Base-by-base conservation (phyloP, 1,140 invertebrate species). In the Drosophila fuyamai region DNA sequence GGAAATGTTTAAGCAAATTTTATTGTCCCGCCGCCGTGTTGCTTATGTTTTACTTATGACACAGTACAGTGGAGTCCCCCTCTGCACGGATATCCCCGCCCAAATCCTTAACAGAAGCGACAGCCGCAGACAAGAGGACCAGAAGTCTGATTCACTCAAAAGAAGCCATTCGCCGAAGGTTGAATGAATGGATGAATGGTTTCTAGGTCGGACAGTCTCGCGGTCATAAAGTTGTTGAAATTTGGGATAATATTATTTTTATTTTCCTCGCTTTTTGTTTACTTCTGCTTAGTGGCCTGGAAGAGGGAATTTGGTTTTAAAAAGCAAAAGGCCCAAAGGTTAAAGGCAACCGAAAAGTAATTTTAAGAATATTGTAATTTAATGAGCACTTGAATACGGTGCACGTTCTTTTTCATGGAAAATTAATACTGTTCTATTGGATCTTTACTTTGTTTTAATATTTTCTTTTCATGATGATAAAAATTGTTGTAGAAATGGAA, bases 1-100 rank as follows among this genome's bases (percentile, higher is more conserved):
- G 56, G 38, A 79, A 76, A 82, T 86, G 62, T 82, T 86, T 82
- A 82, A 82, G 66, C 59, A 70, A 72, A 86, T 85, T 85, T 85
- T 79, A 85, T 86, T 86, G 71, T 68, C 56, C 58, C 60, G 53
- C 40, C 62, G 62, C 46, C 76, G 44, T 40, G 57, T 56, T 81
- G 61, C 55, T 72, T 77, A 62, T 72, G 72, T 76, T 71, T 62
- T 71, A 76, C 59, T 79, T 61, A 66, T 66, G 55, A 53, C 38
- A 50, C 55, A 38, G 29, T n/a, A 35, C 13, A 29, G 4, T 9
- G 29, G 7, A 18, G 27, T n/a, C 23, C 9, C 12, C 10, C 16
- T 36, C 16, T 13, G n/a, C 9, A 14, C 18, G n/a, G 1, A 27
- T 7, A 29, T 48, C 5, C 46, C 7, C 27, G 9, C 18, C 46